Conservation (phyloP, 1,140 invertebrate genomes). For the Drosophila pallidifrons region DNA sequence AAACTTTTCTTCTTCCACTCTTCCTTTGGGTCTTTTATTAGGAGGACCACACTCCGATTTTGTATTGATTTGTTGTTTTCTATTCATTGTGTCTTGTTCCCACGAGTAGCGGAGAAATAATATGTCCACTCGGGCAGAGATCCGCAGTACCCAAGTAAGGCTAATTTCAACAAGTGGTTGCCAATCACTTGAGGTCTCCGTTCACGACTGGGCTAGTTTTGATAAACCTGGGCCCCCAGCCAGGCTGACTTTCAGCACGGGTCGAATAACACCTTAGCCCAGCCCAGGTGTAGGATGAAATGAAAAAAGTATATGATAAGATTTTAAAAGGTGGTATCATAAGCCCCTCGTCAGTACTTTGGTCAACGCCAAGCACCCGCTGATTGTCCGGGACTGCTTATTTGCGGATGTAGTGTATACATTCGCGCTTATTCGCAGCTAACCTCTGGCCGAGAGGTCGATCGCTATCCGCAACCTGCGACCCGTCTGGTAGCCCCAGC, state of each 20-base stretch:
- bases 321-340: constrained; percentile 15
- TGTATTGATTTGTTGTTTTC: constrained; percentile 5
- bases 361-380: constrained; percentile 10
- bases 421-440: constrained; percentile 33
- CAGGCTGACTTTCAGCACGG: constrained; percentile 41
- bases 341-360: constrained; percentile 14
- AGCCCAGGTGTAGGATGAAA: constrained; percentile 28
- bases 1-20: no score
- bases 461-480: constrained; percentile 45
- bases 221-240: constrained; percentile 34
- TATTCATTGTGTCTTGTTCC: constrained; percentile 32
- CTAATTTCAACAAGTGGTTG: constrained; percentile 30
- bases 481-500: constrained; percentile 40
- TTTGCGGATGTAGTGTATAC: not conserved
- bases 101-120: constrained; percentile 30
- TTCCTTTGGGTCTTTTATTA: constrained; percentile 10
- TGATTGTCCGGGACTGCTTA: constrained; percentile 38
- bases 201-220: constrained; percentile 39
- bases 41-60: constrained; percentile 17
- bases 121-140: constrained; percentile 33
- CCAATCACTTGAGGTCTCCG: constrained; percentile 37
- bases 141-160: constrained; percentile 34
- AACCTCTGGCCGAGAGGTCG: constrained; percentile 23
- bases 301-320: not conserved
- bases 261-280: constrained; percentile 40